Percentiles rank a stretch among this genome's conserved stretches.
Evolutionary conservation across 2,113 vertebrate genomes (phyloP).

Genomic region (Entomyzon cyanotis): DNA sequence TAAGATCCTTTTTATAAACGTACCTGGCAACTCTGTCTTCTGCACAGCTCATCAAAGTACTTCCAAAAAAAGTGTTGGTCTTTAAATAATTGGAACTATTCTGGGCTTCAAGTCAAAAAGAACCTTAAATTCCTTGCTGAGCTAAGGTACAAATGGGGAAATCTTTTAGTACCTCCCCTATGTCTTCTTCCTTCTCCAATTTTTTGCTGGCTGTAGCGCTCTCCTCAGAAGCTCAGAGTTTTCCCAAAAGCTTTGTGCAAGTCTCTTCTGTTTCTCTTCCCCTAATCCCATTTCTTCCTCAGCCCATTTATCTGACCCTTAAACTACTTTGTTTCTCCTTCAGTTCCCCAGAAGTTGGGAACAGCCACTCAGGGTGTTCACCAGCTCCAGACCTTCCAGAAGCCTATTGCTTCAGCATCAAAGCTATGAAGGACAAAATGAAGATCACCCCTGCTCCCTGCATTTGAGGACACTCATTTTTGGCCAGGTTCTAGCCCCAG

Average conservation of each 20-base stretch:
- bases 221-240: background rate
- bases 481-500: background rate
- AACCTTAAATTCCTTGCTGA: background rate
- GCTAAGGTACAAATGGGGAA: background rate
- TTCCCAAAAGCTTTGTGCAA: background rate
- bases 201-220: background rate
- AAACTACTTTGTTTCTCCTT: background rate
- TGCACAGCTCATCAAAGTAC: background rate
- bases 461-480: background rate
- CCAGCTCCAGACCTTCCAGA: background rate
- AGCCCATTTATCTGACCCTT: background rate
- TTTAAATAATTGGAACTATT: conserved; percentile 6
- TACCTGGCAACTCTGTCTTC: conserved; percentile 10
- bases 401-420: background rate
- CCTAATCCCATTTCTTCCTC: background rate
- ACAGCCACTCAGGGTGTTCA: fast-evolving
- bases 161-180: background rate
- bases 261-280: background rate
- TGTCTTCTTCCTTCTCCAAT: background rate
- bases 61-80: background rate
- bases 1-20: background rate
- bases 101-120: background rate
- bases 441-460: background rate
- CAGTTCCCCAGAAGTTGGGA: background rate
- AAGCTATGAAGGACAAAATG: background rate